Evolutionary conservation across 2,888 invertebrate genomes (phyloP), one percentile per base, ranked within the genome.

Genomic region (Rhimphoctona megacephalus): DNA sequence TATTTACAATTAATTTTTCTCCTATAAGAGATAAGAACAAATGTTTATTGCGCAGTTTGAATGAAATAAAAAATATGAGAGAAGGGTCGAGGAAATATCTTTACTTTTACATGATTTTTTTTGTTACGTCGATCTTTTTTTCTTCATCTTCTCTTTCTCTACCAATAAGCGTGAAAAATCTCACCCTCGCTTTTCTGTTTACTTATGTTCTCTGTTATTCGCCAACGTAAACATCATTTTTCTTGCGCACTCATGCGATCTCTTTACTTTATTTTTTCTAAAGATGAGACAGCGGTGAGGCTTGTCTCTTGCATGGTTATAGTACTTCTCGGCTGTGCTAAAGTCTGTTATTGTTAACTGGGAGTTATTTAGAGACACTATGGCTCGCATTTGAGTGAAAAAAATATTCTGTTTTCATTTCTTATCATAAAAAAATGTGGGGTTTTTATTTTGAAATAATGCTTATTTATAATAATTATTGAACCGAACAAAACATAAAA

Each of bases 181-280:
- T 33, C 49, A n/a, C 5, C n/a, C 66, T 67, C 39, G 30, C 22
- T 39, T 67, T 67, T 36, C 22, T 67, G 33, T 67, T 67, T 39
- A 39, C 66, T 67, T 39, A 39, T 78, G 76, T 83, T 69, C 49
- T 25, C 25, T 30, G n/a, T 49, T 22, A 9, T 30, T n/a, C 8
- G 36, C 64, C 57, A 49, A 64, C 49, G 36, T 64, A 61, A 73
- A 66, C 66, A 66, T 54, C 81, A 43, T 73, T 81, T 52, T 81
- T 74, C 52, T 80, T 70, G 36, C 61, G 61, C n/a, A 22, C 67
- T 19, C 73, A 69, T 73, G 39, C 25, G 33, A 22, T 69, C 74
- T 80, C 80, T 84, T 84, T 74, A 80, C 69, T 80, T 84, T 76
- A 80, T 84, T 74, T 69, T 61, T 61, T n/a, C 39, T 7, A 17